Evolutionary conservation across 2,113 vertebrate genomes (phyloP).

Genomic region (Rhinogobius similis): DNA sequence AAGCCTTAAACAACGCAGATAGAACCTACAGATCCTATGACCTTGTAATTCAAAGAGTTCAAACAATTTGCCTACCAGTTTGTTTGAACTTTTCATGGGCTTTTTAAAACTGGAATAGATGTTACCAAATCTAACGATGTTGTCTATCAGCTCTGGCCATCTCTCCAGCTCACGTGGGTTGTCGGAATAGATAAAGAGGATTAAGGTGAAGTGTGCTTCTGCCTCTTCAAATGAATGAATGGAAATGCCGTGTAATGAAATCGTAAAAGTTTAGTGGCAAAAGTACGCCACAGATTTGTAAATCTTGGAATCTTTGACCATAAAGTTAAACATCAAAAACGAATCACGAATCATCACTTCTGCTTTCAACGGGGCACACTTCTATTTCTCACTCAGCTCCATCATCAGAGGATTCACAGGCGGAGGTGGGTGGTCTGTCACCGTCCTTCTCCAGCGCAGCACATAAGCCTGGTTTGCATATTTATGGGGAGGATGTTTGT

Average conservation of each 20-base stretch:
- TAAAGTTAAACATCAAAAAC: conserved; percentile 21
- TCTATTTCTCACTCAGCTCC: conserved; percentile 30
- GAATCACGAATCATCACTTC: not conserved
- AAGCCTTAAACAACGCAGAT: too few species aligned
- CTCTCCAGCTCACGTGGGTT: too few species aligned
- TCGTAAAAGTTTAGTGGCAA: conserved; percentile 38
- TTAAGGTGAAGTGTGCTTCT: conserved; percentile 28
- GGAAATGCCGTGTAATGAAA: conserved; percentile 45
- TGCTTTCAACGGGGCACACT: conserved; percentile 4
- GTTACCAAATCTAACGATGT: too few species aligned
- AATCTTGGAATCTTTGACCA: conserved; percentile 50
- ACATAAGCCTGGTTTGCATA: conserved; percentile 70
- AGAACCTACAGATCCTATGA: too few species aligned
- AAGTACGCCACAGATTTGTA: conserved; percentile 34
- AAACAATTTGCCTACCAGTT: too few species aligned
- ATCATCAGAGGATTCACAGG: conserved; percentile 36
- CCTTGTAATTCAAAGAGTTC: too few species aligned
- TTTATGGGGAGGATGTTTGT: conserved; percentile 75
- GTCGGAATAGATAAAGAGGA: conserved; percentile 11
- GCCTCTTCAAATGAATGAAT: conserved; percentile 31
- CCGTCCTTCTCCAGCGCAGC: conserved; percentile 35
- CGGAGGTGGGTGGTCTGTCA: conserved; percentile 65
- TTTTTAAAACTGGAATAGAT: too few species aligned
- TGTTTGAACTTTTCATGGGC: too few species aligned
- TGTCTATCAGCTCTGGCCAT: too few species aligned